Evolutionary conservation across 2,113 vertebrate species (phyloP).

Genomic region (Regulus satrapa): DNA sequence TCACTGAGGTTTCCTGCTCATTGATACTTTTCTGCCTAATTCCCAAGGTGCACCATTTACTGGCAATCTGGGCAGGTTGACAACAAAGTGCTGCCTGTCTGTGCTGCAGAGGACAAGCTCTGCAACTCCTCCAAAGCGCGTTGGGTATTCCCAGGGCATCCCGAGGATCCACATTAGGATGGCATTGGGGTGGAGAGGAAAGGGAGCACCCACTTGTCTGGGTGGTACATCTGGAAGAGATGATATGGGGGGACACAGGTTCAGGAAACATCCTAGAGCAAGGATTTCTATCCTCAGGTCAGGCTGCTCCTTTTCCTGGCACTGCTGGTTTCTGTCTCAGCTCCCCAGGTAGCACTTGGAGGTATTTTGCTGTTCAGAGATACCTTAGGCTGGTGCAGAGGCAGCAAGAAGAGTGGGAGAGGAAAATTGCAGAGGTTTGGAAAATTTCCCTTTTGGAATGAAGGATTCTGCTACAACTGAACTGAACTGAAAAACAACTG

Average conservation of each 20-base stretch:
- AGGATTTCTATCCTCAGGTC: neutral
- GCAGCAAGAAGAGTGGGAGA: neutral
- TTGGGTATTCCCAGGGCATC: neutral
- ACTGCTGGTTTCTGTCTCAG: neutral
- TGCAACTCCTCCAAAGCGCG: rapidly evolving
- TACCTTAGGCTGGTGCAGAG: neutral
- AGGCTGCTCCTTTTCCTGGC: neutral
- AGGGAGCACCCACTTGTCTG: neutral
- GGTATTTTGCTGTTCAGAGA: neutral
- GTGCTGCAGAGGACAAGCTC: rapidly evolving
- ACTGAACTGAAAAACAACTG: neutral
- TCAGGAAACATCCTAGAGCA: neutral
- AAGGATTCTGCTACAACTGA: neutral
- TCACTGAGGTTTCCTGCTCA: neutral
- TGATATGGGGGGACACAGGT: neutral
- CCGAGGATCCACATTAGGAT: neutral
- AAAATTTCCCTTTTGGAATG: neutral
- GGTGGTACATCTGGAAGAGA: neutral
- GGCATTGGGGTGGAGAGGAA: rapidly evolving
- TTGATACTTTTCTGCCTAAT: neutral
- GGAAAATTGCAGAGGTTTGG: neutral
- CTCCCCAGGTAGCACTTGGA: neutral
- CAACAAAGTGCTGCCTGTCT: neutral
- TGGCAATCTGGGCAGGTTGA: neutral
- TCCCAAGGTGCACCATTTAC: neutral